phyloP scores from a whole-genome alignment of 2,797 vertebrate species.

The Hafferia zeledoni region DNA sequence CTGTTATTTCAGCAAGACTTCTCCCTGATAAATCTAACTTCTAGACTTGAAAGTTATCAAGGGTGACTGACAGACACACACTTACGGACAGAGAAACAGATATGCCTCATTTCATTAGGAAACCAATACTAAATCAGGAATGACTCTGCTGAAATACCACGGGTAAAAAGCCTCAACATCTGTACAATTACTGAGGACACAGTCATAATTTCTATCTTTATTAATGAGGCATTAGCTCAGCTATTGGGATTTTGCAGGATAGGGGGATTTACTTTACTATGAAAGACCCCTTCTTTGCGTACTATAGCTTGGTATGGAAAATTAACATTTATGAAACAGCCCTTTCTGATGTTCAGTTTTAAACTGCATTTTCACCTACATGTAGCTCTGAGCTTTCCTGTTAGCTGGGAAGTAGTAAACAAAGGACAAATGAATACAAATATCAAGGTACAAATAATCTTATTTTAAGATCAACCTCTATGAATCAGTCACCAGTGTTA shows the following conservation, averaged over 20 bases:
- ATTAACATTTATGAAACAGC: background rate
- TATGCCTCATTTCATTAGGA: background rate
- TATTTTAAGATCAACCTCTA: constrained; percentile 24
- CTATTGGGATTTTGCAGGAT: constrained; percentile 41
- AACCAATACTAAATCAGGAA: background rate
- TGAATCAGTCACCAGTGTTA: background rate
- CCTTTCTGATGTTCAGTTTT: background rate
- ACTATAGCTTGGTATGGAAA: background rate
- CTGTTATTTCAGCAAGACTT: background rate
- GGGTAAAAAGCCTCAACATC: background rate
- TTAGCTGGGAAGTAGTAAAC: constrained; percentile 9
- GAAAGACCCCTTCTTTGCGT: background rate
- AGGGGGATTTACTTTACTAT: background rate
- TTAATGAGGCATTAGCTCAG: constrained; percentile 41
- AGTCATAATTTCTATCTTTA: background rate
- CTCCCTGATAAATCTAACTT: background rate
- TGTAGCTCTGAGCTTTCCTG: background rate
- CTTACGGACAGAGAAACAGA: background rate
- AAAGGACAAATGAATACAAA: background rate
- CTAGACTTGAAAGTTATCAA: background rate
- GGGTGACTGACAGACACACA: background rate
- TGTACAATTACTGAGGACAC: background rate
- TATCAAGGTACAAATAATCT: background rate
- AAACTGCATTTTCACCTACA: constrained; percentile 3
- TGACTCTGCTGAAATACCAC: background rate